Conservation (phyloP, 2,113 vertebrate genomes). For the Thinocorus orbignyianus region DNA sequence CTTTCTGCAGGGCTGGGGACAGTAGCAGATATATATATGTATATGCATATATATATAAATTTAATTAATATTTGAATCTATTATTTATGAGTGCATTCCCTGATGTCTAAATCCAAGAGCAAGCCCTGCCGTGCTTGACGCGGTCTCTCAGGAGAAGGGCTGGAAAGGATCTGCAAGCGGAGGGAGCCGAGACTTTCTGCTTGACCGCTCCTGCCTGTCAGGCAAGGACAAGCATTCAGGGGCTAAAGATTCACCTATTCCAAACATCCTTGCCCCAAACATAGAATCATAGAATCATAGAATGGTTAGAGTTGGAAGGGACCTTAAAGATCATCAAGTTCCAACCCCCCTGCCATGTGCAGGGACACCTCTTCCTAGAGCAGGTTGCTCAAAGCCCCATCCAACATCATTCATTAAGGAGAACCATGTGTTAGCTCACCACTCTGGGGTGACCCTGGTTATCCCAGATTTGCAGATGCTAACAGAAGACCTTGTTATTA, state of each 20-base stretch:
- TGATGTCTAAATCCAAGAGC: background rate
- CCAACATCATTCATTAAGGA: background rate
- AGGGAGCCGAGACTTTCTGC: background rate
- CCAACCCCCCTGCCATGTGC: too few relatives aligned
- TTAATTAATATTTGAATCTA: conserved; percentile 40
- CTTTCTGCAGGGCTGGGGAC: background rate
- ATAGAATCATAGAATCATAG: too few relatives aligned
- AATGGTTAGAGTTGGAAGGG: too few relatives aligned
- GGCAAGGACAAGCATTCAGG: background rate
- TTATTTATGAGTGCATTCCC: conserved; percentile 42
- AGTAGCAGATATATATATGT: background rate
- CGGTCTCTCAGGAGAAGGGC: background rate
- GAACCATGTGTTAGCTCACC: background rate
- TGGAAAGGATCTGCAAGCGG: background rate
- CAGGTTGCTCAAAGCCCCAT: too few relatives aligned
- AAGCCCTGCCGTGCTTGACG: background rate
- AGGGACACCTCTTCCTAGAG: too few relatives aligned
- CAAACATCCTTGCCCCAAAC: background rate
- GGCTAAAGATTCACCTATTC: background rate
- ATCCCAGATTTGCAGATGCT: background rate
- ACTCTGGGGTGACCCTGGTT: background rate
- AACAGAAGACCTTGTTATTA: background rate
- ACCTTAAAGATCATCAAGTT: too few relatives aligned
- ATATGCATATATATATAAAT: background rate
- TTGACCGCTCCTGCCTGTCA: background rate